Evolutionary conservation across 1,140 invertebrate species (phyloP).

Genomic region (Zaprionus kolodkinae): DNA sequence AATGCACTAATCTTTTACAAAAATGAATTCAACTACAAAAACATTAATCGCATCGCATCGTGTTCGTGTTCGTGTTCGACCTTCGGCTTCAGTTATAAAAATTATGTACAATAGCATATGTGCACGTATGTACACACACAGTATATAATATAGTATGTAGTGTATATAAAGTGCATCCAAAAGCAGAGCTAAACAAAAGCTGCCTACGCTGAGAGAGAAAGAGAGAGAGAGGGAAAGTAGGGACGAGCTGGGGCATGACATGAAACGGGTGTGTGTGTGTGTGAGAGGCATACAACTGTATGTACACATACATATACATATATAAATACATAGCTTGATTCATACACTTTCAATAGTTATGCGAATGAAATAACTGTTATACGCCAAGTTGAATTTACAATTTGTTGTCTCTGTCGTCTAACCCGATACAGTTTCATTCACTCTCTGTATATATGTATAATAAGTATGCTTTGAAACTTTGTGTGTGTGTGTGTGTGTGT

Average conservation of each 20-base stretch:
- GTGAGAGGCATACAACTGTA: slow-evolving; percentile 2
- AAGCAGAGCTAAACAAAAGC: slow-evolving; percentile 74
- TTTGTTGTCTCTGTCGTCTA: slow-evolving; percentile 63
- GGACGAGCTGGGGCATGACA: slow-evolving; percentile 8
- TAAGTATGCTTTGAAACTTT: slow-evolving; percentile 12
- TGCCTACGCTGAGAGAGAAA: slow-evolving; percentile 51
- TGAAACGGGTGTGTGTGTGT: slow-evolving; percentile 6
- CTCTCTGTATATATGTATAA: slow-evolving; percentile 53
- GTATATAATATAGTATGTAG: slow-evolving; percentile 14
- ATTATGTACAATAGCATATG: slow-evolving; percentile 61
- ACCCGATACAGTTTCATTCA: slow-evolving; percentile 43
- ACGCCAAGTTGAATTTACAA: slow-evolving; percentile 72
- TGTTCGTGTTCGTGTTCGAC: slow-evolving; percentile 7
- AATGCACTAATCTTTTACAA: slow-evolving; percentile 56
- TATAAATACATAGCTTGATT: slow-evolving; percentile 46
- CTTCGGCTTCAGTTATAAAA: slow-evolving; percentile 38
- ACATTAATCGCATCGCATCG: slow-evolving; percentile 21
- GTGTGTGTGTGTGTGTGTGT: slow-evolving; percentile 53
- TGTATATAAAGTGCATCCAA: slow-evolving; percentile 63
- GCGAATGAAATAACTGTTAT: slow-evolving; percentile 66
- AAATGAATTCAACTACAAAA: slow-evolving; percentile 46
- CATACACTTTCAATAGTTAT: slow-evolving; percentile 55
- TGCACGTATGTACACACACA: slow-evolving; percentile 21
- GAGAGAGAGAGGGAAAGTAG: background rate
- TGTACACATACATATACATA: slow-evolving; percentile 44